Evolutionary conservation across 2,113 vertebrate species (phyloP), one percentile per base, ranked within the genome.

Genomic region (Nothobranchius furzeri): DNA sequence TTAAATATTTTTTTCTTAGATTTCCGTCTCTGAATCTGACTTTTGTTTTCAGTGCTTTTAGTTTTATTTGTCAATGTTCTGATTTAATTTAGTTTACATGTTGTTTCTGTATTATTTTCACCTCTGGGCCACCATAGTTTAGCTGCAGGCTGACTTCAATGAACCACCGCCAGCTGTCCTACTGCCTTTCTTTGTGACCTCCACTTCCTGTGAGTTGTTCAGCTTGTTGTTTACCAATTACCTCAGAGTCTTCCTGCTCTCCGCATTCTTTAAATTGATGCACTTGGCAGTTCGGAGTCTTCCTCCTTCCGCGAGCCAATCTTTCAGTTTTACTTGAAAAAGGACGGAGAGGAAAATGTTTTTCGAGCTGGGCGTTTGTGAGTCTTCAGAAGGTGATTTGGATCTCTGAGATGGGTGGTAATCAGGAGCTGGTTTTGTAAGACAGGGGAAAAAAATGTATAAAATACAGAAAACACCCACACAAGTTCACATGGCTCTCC

Each of bases 401-500:
- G 85, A 86, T 87, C 82, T 76, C 57, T 68, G 81, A 86, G 84
- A 81, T 85, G 75, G 78, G 71, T 4, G 57, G 85, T 84, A 83
- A 87, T 88, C 83, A 84, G 70, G 87, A 87, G 80, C 75, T 57
- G 59, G 79, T 68, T 88, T 81, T 87, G 78, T 84, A 76, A 74
- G 42, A 74, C 49, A 20, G 20, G 48, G 24, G 52, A 36, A 55
- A 45, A 48, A n/a, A 42, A 50, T n/a, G 30, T 30, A 51, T 59
- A 48, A 77, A 68, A 78, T 13, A 69, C 66, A 37, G 25, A 68
- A 77, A 88, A 91, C 90, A 86, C 90, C 92, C 88, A 93, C 91
- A 90, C 90, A 85, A 81, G 86, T 88, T 91, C 77, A 88, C 85
- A 81, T 87, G 79, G 73, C 80, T 77, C 83, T 71, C 83, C 79